Evolutionary conservation across 2,113 vertebrate species (phyloP), one percentile per base, ranked within the genome.

Genomic region (Pelodiscus sinensis): DNA sequence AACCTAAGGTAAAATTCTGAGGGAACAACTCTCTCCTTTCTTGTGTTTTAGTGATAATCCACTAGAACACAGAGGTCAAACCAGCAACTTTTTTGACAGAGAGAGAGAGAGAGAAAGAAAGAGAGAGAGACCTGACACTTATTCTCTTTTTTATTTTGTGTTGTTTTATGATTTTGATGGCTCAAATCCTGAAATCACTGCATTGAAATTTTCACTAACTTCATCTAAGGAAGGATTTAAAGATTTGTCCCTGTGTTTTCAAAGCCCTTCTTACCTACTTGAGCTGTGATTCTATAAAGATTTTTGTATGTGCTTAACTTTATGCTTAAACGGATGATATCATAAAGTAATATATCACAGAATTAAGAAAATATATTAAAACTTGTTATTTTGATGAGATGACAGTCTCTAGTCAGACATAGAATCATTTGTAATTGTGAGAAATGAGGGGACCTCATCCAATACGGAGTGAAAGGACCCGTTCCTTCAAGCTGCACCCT

Each of bases 1-100:
- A 92, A 88, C 31, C 19, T 77, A 54, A 82, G 73, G 75, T 86
- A 86, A 94, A 92, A 92, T 88, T 94, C 73, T 56, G 29, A 86
- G 65, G 21, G 18, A 25, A 73, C 18, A 50, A 9, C 15, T 92
- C 29, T 93, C 86, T 82, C 68, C 71, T 91, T 93, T 90, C 7
- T 85, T 84, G 13, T 19, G 82, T 44, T 44, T 44, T 44, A 44
- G 44, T 44, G n/a, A 93, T 82, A 31, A 79, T 80, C 9, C 22
- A 81, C 19, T 84, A 80, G 50, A 86, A 87, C 18, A 88, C 25
- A 90, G 25, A 85, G 81, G 44, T 14, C 44, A 91, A 87, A 86
- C 21, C 78, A 0, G 0, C 25, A 71, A 31, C 27, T 86, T 60
- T 81, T 15, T 90, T 71, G 95, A 94, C 51, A 93, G n/a, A n/a